Base-by-base conservation (phyloP, 2,797 vertebrate genomes). In the Coracias cyanogaster region DNA sequence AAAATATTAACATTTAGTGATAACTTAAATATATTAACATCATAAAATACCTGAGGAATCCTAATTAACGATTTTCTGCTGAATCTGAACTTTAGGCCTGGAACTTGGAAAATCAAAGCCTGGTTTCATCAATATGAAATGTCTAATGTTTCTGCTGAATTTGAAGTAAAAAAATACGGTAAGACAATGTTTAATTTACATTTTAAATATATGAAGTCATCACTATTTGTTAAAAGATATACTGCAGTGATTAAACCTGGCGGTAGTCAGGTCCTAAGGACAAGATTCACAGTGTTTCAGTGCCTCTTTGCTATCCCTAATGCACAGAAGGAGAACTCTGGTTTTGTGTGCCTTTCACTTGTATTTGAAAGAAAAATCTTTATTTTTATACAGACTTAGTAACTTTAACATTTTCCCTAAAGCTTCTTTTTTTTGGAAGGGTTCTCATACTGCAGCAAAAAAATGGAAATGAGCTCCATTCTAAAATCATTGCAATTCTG, bases 111-210 rank as follows among this genome's bases (percentile, higher is more conserved):
- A 93, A 98, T 98, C 84, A 93, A 62, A 84, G 98, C 96, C 58
- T 96, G 88, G 81, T 98, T 97, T 95, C 9, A 37, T 43, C 90
- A 94, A 15, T 66, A 92, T 19, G 93, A 95, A 24, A 95, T 97
- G 95, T 97, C 97, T 28, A 96, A 95, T 43, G 88, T 65, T 80
- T 97, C 97, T 17, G 55, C 96, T 54, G 96, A 97, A 93, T 97
- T 98, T 97, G 98, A 98, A 86, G 97, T 98, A 74, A 98, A 96
- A 83, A 96, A 84, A 58, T 98, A 98, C 0, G 97, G 98, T 98
- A 82, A 96, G 97, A 78, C 7, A 24, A 69, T 57, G 48, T 45
- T 31, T 72, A 35, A 74, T 80, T 65, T 71, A 3, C 8, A 15
- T 67, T 66, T 54, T 20, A 57, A 79, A 24, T n/a, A 18, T 3